Conservation (phyloP, 1,140 invertebrate genomes). For the Drosophila bocqueti region DNA sequence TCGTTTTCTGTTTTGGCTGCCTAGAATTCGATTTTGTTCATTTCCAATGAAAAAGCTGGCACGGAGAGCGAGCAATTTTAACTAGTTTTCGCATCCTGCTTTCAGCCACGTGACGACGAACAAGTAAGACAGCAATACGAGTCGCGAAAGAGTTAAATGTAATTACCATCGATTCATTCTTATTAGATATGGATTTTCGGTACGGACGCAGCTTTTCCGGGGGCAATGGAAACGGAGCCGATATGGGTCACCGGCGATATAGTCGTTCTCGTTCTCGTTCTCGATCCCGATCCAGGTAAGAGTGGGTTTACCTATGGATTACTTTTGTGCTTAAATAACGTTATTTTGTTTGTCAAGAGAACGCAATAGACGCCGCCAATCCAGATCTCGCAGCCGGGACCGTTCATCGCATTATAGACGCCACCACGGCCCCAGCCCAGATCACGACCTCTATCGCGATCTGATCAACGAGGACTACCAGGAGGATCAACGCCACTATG, state of each 20-base stretch:
- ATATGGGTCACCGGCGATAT: constrained; percentile 49
- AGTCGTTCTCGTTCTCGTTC: constrained; percentile 74
- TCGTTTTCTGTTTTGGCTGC: constrained; percentile 3
- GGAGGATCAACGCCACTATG: constrained; percentile 59
- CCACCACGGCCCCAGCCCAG: constrained; percentile 41
- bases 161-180: constrained; percentile 41
- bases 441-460: constrained; percentile 80
- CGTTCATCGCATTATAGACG: constrained; percentile 57
- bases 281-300: constrained; percentile 68
- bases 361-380: constrained; percentile 52
- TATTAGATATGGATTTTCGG: constrained; percentile 66
- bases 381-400: constrained; percentile 74
- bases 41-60: constrained; percentile 5
- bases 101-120: not conserved
- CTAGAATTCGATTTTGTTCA: not conserved
- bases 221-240: constrained; percentile 27
- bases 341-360: constrained; percentile 36
- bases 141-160: not conserved
- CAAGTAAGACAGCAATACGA: constrained; percentile 14
- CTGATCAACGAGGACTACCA: constrained; percentile 79
- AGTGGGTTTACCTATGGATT: not conserved
- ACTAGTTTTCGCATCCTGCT: not conserved
- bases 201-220: constrained; percentile 68
- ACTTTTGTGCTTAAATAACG: not conserved
- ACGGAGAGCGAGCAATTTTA: not conserved